Percentiles rank a stretch among this genome's conserved stretches.
Evolutionary conservation across 1,140 invertebrate genomes (phyloP).

Genomic region (Drosophila ficusphila): DNA sequence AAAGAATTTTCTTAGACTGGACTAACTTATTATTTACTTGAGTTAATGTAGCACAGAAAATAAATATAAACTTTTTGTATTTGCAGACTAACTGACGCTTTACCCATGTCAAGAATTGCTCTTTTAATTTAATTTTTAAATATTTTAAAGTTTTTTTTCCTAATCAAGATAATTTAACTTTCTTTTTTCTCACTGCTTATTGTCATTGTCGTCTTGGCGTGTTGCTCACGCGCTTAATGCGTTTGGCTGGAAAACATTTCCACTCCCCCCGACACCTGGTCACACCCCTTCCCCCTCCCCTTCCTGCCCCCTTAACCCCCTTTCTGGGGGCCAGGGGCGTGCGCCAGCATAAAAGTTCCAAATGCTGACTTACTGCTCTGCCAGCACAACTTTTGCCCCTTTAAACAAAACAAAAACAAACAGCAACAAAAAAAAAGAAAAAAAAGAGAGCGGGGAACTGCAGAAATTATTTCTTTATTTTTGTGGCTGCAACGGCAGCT

Average conservation of each 20-base stretch:
- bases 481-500: constrained; percentile 46
- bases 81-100: too few relatives aligned
- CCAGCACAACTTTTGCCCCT: constrained; percentile 48
- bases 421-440: constrained; percentile 1
- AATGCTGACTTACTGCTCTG: constrained; percentile 77
- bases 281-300: too few relatives aligned
- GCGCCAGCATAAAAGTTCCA: constrained; percentile 75
- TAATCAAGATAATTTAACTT: too few relatives aligned
- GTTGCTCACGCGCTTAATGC: constrained; percentile 53
- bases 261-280: constrained; percentile 7
- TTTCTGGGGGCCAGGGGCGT: constrained; percentile 42
- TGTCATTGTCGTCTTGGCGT: constrained; percentile 9
- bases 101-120: too few relatives aligned
- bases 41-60: too few relatives aligned
- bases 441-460: constrained; percentile 23
- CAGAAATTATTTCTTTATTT: constrained; percentile 64
- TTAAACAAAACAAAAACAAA: constrained; percentile 29
- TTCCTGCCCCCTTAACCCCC: neutral
- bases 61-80: too few relatives aligned
- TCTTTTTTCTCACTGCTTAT: neutral
- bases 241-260: constrained; percentile 18
- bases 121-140: neutral
- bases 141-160: neutral
- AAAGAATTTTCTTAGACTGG: too few relatives aligned
- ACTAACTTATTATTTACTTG: too few relatives aligned